Evolutionary conservation across 30 jellyfish, hydroid and myxozoan species (phyloP), one percentile per base, ranked within the genome.

Genomic region (Turritopsis dohrnii): DNA sequence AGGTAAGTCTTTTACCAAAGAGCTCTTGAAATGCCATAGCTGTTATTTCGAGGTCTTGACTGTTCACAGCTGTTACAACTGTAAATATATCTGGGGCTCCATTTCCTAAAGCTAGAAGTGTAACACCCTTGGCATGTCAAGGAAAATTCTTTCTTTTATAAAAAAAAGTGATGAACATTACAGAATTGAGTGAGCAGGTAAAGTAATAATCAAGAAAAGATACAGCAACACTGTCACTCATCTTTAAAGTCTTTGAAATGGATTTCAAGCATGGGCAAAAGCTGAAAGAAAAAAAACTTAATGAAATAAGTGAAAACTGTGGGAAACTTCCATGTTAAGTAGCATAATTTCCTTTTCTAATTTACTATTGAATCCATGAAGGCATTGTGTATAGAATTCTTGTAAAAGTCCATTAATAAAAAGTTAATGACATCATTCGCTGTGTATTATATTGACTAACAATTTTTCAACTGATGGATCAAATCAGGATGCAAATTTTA

Each of bases 191-290:
- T 0, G 18, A 29, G 25, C 79, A 76, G 17, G 21, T 27, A 29
- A 52, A 76, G 20, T 26, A 16, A 20, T 8, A 29, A 27, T 1
- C 31, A 8, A 19, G 71, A 85, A 90, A 90, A 87, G 97, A 84
- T 92, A 92, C 98, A 54, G 98, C 98, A 20, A 92, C 95, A 88
- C 96, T 92, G 71, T 92, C 98, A 88, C 98, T 92, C 96, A 92
- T 87, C 8, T 76, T 89, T 27, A 92, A 96, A 21, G 87, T 83
- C 75, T 88, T 87, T 72, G 98, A 85, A 52, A 92, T 74, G 28
- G 93, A 66, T 79, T 92, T 83, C 89, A 92, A 84, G 53, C 95
- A 87, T 16, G 98, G 98, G 79, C 98, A 92, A 60, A 92, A 92
- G 85, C 98, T 92, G 76, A 18, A 69, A n/a, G 28, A n/a, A 9